Evolutionary conservation across 2,797 vertebrate species (phyloP), one percentile per base, ranked within the genome.

Genomic region (Melanotaenia nigrans): DNA sequence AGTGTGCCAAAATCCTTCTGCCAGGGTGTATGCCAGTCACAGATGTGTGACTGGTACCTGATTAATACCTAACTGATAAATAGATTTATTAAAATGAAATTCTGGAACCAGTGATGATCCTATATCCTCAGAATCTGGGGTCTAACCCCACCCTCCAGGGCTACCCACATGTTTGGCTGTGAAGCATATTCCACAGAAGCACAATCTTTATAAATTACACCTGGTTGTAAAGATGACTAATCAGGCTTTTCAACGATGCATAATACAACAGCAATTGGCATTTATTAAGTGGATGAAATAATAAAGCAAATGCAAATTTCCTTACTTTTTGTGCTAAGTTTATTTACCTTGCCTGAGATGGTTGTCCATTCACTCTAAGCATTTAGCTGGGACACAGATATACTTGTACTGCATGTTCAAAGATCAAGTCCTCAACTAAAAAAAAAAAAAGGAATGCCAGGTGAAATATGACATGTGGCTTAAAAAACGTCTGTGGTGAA

Each of bases 401-500:
- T 38, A 36, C 13, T 51, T 42, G 4, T 40, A 6, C n/a, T 22
- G 51, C 51, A 25, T 54, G 38, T 58, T 56, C 42, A n/a, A 62
- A 30, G 18, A 16, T 47, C 11, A 3, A 1, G 3, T 35, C 55
- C 40, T 35, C 28, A 28, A 24, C 40, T 64, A 9, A 16, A 32
- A 22, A 33, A n/a, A 16, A 22, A 32, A 5, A 45, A 58, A 56
- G 61, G 33, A 14, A 54, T 14, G 24, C 1, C 22, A 4, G 36
- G 16, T 32, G 66, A 64, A 75, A 58, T 61, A 40, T 66, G 59
- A 47, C 38, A 5, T 32, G 16, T 38, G 40, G 33, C 59, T 25
- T 58, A 6, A 73, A 53, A 38, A 8, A 49, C 47, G n/a, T 51
- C n/a, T 51, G 49, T 53, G 55, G 72, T 53, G 67, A 75, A 40